Percentiles rank a stretch among this genome's conserved stretches.
Evolutionary conservation across 1,140 invertebrate genomes (phyloP).

Genomic region (Pogonomyrmex barbatus): DNA sequence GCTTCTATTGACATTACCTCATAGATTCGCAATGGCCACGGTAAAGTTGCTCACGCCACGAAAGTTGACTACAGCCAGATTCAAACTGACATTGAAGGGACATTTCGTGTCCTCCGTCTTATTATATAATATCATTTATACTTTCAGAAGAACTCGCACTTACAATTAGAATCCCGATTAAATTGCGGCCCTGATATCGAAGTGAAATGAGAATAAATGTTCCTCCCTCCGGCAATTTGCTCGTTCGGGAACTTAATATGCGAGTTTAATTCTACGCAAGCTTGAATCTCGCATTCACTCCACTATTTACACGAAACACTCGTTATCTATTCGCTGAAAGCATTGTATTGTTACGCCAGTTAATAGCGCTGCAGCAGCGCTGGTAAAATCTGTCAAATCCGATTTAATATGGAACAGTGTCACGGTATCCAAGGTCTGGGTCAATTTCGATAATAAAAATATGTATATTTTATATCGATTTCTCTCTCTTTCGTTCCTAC

Average conservation of each 20-base stretch:
- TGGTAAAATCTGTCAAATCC: conserved; percentile 35
- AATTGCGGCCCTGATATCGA: not conserved
- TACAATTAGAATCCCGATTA: not conserved
- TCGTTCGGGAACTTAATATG: not conserved
- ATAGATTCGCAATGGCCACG: conserved; percentile 52
- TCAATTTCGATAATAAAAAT: not conserved
- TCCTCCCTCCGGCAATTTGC: not conserved
- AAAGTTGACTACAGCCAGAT: not conserved
- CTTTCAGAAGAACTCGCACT: not conserved
- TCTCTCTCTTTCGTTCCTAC: not conserved
- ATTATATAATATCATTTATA: not conserved
- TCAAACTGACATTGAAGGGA: conserved; percentile 21
- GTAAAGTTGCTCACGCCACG: conserved; percentile 12
- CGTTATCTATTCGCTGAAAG: conserved; percentile 44
- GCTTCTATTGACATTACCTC: conserved; percentile 59
- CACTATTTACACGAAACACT: conserved; percentile 31
- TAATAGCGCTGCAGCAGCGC: conserved; percentile 1
- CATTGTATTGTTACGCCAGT: conserved; percentile 39
- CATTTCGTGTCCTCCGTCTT: not conserved
- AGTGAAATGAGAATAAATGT: not conserved
- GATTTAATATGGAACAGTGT: conserved; percentile 20
- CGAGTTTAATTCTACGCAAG: not conserved
- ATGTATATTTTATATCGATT: not conserved
- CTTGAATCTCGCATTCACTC: not conserved
- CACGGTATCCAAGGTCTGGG: not conserved